Base-by-base conservation (phyloP, 2,113 vertebrate genomes). In the Apteryx mantelli region DNA sequence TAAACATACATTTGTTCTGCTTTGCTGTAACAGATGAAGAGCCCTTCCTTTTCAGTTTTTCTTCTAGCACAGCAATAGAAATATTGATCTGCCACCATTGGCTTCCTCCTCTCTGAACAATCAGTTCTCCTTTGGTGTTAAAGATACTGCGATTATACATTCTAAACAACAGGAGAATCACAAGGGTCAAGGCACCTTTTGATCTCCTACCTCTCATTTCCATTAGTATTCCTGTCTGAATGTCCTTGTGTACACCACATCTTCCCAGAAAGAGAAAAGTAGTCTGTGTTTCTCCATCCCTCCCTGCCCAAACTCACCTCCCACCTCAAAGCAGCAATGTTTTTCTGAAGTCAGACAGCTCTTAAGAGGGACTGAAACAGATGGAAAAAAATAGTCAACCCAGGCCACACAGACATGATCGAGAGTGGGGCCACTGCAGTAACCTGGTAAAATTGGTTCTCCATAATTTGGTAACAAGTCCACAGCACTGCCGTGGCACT, bases 121-220 rank as follows among this genome's bases (percentile, higher is more conserved):
- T 90, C 75, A 68, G 46, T 55, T 93, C 60, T 84, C 73, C 50
- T 71, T 64, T 38, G 28, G 52, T 42, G 55, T 60, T 87, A 92
- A 95, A 38, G 52, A 92, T 78, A 58, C 66, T 68, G 56, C 40
- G 87, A 48, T 93, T 84, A 86, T 53, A n/a, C 65, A 84, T 90
- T 91, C n/a, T 66, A 65, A 95, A 81, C 52, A 64, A 74, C 18
- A 11, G 34, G 77, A 76, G 68, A 91, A 75, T 38, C 46, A n/a
- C 25, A 17, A 52, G 15, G 61, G 8, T 55, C 15, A 20, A 30
- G 36, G 11, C 21, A 42, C 64, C 16, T 91, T 73, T 79, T 73
- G 58, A 74, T 50, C 71, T 90, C 76, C 90, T 65, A 77, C 42
- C 76, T 82, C 64, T 86, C 17, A 38, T 12, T 84, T 19, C 69